Percentiles rank a stretch among this genome's conserved stretches.
Conservation (phyloP, 2,888 invertebrate species). For the Euzetes globulus region DNA sequence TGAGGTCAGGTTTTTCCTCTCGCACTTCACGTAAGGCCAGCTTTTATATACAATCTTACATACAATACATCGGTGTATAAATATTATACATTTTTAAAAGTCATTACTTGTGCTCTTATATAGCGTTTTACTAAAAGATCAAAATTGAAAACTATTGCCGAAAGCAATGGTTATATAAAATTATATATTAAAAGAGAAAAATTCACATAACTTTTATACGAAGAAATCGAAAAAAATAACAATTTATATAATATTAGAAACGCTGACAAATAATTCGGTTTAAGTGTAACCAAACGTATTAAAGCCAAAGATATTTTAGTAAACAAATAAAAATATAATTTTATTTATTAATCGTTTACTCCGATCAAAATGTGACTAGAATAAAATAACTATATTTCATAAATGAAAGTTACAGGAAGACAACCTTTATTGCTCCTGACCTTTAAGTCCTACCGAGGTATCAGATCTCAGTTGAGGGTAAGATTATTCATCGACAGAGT, state of each 20-base stretch:
- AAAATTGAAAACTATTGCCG: neutral
- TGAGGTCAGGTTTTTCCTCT: constrained; percentile 8
- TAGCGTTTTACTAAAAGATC: neutral
- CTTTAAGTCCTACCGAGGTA: too few relatives aligned
- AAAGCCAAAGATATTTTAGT: neutral
- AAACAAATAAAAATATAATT: neutral
- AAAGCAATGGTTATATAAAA: neutral
- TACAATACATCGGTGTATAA: neutral
- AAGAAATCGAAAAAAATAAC: neutral
- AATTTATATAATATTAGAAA: neutral
- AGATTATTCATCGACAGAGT: too few relatives aligned
- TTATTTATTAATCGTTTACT: neutral
- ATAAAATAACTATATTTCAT: too few relatives aligned
- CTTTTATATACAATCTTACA: neutral
- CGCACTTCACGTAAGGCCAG: neutral
- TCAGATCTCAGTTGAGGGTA: too few relatives aligned
- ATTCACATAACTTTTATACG: neutral
- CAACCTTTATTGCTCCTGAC: too few relatives aligned
- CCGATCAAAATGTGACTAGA: too few relatives aligned
- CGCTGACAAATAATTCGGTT: neutral
- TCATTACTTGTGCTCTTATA: neutral
- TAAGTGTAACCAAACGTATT: neutral
- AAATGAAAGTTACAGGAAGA: too few relatives aligned
- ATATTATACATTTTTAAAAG: neutral
- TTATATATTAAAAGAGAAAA: neutral